Evolutionary conservation across 2,888 invertebrate species (phyloP), one percentile per base, ranked within the genome.

Genomic region (Eudasyphora cyanicolor): DNA sequence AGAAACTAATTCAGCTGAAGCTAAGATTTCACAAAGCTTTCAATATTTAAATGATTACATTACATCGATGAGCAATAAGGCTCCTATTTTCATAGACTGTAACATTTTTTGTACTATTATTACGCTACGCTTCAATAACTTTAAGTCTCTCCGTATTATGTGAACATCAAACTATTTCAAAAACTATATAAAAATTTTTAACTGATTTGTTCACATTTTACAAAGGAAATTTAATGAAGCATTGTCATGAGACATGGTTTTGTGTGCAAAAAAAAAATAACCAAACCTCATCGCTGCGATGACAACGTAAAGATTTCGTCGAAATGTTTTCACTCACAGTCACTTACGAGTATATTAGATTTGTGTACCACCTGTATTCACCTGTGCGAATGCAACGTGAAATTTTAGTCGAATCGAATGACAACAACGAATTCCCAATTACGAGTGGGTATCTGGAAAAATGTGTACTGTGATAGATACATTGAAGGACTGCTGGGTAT

Each of bases 191-290:
- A 10, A 54, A 54, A 21, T 17, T 21, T 21, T 6, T 24, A 60
- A 82, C 49, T 29, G 57, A 54, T 71, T 73, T 79, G 42, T 51
- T 54, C 49, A 78, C n/a, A 45, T 67, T 67, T 73, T 54, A 62
- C n/a, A 24, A 75, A 64, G 73, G 84, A 79, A 84, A 84, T 79
- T 81, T 84, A 84, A 81, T 84, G 84, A 84, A 76, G 76, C 84
- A 84, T 84, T 81, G 78, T 79, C 81, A 79, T 84, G 78, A 78
- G 75, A 75, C 51, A 71, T 71, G 70, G 57, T 74, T 64, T 32
- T 77, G 10, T 49, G 8, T 3, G 21, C 17, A 60, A 60, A 73
- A 76, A n/a, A 32, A 21, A 54, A n/a, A 42, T 32, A 42, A 67
- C 2, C 32, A 49, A 75, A 60, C 60, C 51, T 70, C 51, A 57